Percentiles rank a stretch among this genome's conserved stretches.
These are phyloP conservation scores for Seriola dumerili DNA, from an alignment of 2,113 vertebrate species.

Conservation along the genomic window DNA sequence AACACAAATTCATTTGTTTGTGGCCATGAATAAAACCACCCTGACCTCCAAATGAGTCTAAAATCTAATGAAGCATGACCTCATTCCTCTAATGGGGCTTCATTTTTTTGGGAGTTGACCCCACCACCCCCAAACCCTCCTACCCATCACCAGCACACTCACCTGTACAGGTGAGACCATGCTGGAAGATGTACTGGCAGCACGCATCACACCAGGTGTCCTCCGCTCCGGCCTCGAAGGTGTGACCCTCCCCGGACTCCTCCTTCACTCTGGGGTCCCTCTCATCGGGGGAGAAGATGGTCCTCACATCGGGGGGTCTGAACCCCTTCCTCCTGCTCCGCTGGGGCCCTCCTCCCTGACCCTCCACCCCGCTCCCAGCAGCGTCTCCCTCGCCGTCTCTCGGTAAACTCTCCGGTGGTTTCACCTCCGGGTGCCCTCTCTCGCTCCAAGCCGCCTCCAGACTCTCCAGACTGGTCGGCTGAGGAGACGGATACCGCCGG, in stretches of 20 bases:
- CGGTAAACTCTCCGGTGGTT: neutral
- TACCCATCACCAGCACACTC: constrained; percentile 36
- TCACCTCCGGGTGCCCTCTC: constrained; percentile 1
- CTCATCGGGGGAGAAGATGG: constrained; percentile 79
- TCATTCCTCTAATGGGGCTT: too few relatives aligned
- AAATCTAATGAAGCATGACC: too few relatives aligned
- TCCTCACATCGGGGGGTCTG: constrained; percentile 84
- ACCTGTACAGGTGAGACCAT: constrained; percentile 82
- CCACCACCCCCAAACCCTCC: neutral
- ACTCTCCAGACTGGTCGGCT: constrained; percentile 84
- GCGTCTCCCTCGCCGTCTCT: constrained; percentile 5
- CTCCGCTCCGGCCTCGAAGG: constrained; percentile 63
- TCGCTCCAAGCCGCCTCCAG: constrained; percentile 66
- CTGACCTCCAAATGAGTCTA: neutral
- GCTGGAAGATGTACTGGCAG: constrained; percentile 76
- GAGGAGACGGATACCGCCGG: constrained; percentile 74
- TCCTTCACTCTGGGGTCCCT: constrained; percentile 80
- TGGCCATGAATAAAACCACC: too few relatives aligned
- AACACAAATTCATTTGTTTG: neutral
- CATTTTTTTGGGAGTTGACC: too few relatives aligned
- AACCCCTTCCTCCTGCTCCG: constrained; percentile 76
- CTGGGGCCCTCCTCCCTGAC: constrained; percentile 51
- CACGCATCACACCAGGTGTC: constrained; percentile 84
- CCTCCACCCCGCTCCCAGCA: constrained; percentile 21
- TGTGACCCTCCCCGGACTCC: constrained; percentile 84